These are phyloP conservation scores for Potamilus streckersoni DNA, from an alignment of 1,140 invertebrate genomes.

Conservation along the genomic window DNA sequence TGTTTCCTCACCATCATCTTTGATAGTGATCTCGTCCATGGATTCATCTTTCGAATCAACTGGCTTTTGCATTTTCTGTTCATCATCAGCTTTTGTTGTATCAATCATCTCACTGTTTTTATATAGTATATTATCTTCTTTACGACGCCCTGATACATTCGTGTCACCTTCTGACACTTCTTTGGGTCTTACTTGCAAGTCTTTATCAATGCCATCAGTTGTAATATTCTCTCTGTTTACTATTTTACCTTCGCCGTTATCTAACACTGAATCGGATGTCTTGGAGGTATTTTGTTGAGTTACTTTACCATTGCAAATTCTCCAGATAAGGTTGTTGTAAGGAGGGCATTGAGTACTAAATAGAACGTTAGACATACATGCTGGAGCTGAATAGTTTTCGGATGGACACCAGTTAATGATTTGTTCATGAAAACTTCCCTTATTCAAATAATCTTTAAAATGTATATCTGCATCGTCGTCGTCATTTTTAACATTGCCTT, in stretches of 20 bases:
- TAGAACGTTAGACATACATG: slow-evolving; percentile 3
- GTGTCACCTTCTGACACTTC: not conserved
- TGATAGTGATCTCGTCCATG: not conserved
- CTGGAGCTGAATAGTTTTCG: slow-evolving; percentile 10
- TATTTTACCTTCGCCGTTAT: not conserved
- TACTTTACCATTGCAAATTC: not conserved
- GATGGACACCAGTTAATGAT: slow-evolving; percentile 10
- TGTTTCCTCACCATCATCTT: not conserved
- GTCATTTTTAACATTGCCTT: not conserved
- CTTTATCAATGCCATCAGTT: not conserved
- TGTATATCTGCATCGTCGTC: not conserved
- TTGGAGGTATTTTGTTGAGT: not conserved
- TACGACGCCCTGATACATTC: not conserved
- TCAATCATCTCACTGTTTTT: not conserved
- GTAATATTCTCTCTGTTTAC: not conserved
- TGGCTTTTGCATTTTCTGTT: not conserved
- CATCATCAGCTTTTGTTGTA: not conserved
- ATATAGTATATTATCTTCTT: not conserved
- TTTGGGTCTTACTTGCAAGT: not conserved
- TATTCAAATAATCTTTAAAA: not conserved
- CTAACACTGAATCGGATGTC: not conserved
- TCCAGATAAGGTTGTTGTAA: slow-evolving; percentile 14
- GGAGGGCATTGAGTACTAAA: slow-evolving; percentile 14
- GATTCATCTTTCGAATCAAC: not conserved
- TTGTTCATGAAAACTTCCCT: not conserved